phyloP scores from a whole-genome alignment of 2,888 invertebrate species.

The Anthophora plumipes region DNA sequence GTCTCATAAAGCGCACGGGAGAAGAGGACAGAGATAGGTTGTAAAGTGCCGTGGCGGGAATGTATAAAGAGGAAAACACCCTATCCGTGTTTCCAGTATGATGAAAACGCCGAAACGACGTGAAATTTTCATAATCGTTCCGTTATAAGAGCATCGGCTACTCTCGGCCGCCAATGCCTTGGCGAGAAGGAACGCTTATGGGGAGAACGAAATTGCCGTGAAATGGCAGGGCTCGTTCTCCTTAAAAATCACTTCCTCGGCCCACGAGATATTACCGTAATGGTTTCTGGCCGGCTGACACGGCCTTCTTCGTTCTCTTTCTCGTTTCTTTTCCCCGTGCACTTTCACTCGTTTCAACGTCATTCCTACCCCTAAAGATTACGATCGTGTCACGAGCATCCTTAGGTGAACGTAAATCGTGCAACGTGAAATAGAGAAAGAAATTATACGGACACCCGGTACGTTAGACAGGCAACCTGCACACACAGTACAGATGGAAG shows the following conservation, averaged over 20 bases:
- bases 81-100: slow-evolving; percentile 24
- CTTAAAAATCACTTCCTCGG: slow-evolving; percentile 78
- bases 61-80: not conserved
- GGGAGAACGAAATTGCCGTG: slow-evolving; percentile 74
- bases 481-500: slow-evolving; percentile 67
- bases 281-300: slow-evolving; percentile 64
- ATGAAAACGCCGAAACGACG: slow-evolving; percentile 68
- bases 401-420: slow-evolving; percentile 23
- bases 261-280: slow-evolving; percentile 73
- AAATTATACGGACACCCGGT: slow-evolving; percentile 70
- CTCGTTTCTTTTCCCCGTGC: slow-evolving; percentile 19
- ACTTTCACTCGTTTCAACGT: slow-evolving; percentile 26
- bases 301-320: not conserved
- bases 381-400: slow-evolving; percentile 56
- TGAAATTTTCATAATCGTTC: slow-evolving; percentile 78
- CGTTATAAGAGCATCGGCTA: slow-evolving; percentile 51
- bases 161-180: slow-evolving; percentile 32
- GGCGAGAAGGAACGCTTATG: slow-evolving; percentile 59
- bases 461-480: slow-evolving; percentile 51
- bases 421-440: slow-evolving; percentile 3
- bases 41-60: not conserved
- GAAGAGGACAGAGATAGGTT: not conserved
- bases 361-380: slow-evolving; percentile 28
- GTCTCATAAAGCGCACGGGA: not conserved
- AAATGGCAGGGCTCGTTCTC: slow-evolving; percentile 67